These are phyloP conservation scores for Agrilus planipennis DNA, from an alignment of 1,140 invertebrate genomes.

Conservation along the genomic window DNA sequence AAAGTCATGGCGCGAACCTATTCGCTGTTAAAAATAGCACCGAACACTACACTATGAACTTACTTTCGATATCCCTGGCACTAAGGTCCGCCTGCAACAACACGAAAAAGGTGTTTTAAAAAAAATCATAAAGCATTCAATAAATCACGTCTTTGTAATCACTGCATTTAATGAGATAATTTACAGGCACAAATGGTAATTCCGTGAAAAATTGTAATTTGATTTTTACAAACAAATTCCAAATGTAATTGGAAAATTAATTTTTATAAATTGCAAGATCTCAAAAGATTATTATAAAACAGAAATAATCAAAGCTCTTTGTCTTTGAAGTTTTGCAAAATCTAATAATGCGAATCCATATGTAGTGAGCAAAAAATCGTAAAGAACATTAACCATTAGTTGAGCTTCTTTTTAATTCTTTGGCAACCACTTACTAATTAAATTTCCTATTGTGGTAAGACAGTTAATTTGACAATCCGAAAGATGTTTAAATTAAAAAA, in stretches of 20 bases:
- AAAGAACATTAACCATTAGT: no score
- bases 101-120: conserved; percentile 4
- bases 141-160: conserved; percentile 1
- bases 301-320: no score
- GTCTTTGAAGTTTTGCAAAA: no score
- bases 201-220: conserved; percentile 1
- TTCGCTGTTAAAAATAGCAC: conserved; percentile 2
- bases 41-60: conserved; percentile 36
- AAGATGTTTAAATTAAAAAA: no score
- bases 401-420: no score
- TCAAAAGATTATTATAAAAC: no score
- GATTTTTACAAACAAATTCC: conserved; percentile 11
- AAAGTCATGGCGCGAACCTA: conserved; percentile 2
- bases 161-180: conserved; percentile 5
- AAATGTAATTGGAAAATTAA: conserved; percentile 5
- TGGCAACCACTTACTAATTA: no score
- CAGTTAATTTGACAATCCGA: no score
- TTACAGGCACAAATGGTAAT: conserved; percentile 6
- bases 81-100: conserved; percentile 54
- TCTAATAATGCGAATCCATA: no score
- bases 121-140: conserved; percentile 1
- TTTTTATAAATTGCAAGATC: not conserved
- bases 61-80: conserved; percentile 61
- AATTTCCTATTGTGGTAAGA: no score
- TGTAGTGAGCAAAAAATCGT: no score